Evolutionary conservation across 2,797 vertebrate species (phyloP).

Genomic region (Myripristis murdjan): DNA sequence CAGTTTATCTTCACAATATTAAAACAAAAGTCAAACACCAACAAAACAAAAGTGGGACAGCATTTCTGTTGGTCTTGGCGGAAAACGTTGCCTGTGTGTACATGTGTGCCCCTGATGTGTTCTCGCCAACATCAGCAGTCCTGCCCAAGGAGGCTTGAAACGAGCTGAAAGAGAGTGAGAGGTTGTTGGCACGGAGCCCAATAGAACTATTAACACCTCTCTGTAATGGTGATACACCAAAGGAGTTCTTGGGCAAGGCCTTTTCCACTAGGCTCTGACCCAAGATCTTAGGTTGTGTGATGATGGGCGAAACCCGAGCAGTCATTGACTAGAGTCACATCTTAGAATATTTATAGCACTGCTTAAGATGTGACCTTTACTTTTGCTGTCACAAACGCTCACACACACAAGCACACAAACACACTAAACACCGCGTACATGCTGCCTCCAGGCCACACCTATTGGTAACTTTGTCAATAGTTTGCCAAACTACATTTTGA

Average conservation of each 20-base stretch:
- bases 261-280: slow-evolving; percentile 46
- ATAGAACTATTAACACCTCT: slow-evolving; percentile 72
- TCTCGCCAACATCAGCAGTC: slow-evolving; percentile 44
- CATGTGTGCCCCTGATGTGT: slow-evolving; percentile 22
- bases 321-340: slow-evolving; percentile 53
- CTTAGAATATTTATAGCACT: slow-evolving; percentile 75
- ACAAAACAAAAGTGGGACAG: too few species aligned
- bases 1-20: too few species aligned
- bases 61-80: slow-evolving; percentile 57
- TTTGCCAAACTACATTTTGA: too few species aligned
- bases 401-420: slow-evolving; percentile 1
- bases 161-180: not conserved
- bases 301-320: slow-evolving; percentile 62
- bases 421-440: too few species aligned
- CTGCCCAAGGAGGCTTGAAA: slow-evolving; percentile 35
- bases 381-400: slow-evolving; percentile 22
- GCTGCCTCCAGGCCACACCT: too few species aligned
- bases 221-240: slow-evolving; percentile 63
- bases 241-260: slow-evolving; percentile 49
- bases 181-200: slow-evolving; percentile 45
- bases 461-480: too few species aligned
- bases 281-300: slow-evolving; percentile 38
- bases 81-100: slow-evolving; percentile 23
- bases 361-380: slow-evolving; percentile 76
- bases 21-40: too few species aligned